Percentiles rank a stretch among this genome's conserved stretches.
phyloP scores from a whole-genome alignment of 2,113 vertebrate genomes.

The Tachycineta bicolor region DNA sequence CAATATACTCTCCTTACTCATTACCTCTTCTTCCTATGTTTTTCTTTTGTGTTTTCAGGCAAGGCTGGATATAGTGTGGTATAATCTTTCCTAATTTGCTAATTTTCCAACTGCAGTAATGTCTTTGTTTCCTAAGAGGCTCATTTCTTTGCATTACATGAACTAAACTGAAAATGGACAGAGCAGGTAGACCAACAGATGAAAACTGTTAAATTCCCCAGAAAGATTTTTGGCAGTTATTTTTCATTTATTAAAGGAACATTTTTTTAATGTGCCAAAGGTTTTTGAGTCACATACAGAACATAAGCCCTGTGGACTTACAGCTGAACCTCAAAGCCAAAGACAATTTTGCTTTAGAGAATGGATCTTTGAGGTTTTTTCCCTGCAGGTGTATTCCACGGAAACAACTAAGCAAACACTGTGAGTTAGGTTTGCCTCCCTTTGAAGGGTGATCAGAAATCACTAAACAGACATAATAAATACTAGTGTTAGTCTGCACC shows the following conservation, averaged over 20 bases:
- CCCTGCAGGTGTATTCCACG: not conserved
- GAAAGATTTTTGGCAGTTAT: not conserved
- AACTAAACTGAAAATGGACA: not conserved
- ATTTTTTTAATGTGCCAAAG: not conserved
- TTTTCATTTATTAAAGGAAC: not conserved
- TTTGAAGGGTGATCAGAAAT: not conserved
- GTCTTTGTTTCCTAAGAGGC: not conserved
- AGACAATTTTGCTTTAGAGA: not conserved
- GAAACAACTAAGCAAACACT: not conserved
- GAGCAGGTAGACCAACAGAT: not conserved
- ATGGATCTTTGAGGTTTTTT: not conserved
- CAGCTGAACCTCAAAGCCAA: not conserved
- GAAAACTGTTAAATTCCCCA: not conserved
- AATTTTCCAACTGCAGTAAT: not conserved
- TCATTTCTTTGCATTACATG: not conserved
- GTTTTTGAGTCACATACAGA: not conserved
- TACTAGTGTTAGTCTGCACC: not conserved
- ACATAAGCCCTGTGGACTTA: not conserved
- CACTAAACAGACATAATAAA: not conserved
- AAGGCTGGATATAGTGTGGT: not conserved
- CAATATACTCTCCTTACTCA: rapidly evolving
- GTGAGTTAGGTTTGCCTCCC: not conserved
- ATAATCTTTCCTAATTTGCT: not conserved
- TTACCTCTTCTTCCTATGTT: not conserved
- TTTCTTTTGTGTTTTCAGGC: not conserved